Evolutionary conservation across 1,140 invertebrate species (phyloP).

Genomic region (Drosophila arawakana): DNA sequence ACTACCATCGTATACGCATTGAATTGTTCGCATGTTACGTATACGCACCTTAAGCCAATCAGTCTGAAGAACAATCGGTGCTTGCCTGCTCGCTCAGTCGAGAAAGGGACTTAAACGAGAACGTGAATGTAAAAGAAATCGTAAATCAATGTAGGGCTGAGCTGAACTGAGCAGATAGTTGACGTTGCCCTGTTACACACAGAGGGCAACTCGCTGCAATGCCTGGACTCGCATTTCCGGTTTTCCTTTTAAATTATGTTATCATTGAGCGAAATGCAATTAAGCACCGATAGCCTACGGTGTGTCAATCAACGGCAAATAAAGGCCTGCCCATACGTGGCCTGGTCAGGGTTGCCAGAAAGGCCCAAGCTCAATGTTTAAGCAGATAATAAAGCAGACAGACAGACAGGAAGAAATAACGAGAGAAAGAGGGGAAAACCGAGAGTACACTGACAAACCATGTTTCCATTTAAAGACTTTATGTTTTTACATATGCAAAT

Average conservation of each 20-base stretch:
- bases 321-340: constrained; percentile 44
- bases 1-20: not conserved
- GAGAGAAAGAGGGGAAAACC: not conserved
- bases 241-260: constrained; percentile 77
- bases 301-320: constrained; percentile 78
- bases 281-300: constrained; percentile 75
- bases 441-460: too few relatives aligned
- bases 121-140: constrained; percentile 25
- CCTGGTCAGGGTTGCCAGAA: constrained; percentile 4
- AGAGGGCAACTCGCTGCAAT: constrained; percentile 4
- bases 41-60: constrained; percentile 37
- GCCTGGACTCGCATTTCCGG: constrained; percentile 55
- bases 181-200: not conserved
- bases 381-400: constrained; percentile 75
- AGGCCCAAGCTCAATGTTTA: constrained; percentile 70
- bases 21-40: constrained; percentile 18
- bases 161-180: not conserved
- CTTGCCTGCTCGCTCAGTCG: constrained; percentile 12
- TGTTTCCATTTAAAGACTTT: too few relatives aligned
- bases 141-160: constrained; percentile 62
- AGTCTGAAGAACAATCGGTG: not conserved
- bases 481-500: too few relatives aligned
- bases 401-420: constrained; percentile 3
- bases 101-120: constrained; percentile 22
- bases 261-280: constrained; percentile 80